Conservation (phyloP, 2,888 invertebrate species). For the Galerucella pusilla region DNA sequence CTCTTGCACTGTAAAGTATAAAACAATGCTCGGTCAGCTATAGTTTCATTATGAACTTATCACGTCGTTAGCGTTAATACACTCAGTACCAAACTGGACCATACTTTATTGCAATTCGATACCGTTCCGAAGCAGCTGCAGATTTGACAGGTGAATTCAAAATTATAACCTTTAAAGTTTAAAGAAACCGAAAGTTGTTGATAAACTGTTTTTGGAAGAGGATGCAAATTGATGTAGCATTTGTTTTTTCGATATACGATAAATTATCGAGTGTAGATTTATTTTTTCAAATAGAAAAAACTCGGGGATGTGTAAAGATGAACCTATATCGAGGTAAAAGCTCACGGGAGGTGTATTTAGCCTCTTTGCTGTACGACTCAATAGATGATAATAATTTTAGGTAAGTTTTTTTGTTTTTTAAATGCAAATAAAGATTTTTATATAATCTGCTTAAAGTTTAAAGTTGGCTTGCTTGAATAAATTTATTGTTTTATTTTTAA, state of each 20-base stretch:
- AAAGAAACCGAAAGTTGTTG: conserved; percentile 27
- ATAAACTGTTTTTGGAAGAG: conserved; percentile 9
- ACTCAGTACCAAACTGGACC: neutral
- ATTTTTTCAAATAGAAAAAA: conserved; percentile 10
- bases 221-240: neutral
- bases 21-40: neutral
- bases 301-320: conserved; percentile 54
- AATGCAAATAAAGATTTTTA: neutral
- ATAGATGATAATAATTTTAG: conserved; percentile 72
- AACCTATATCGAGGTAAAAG: conserved; percentile 56
- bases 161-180: conserved; percentile 15
- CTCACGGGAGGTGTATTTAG: conserved; percentile 57
- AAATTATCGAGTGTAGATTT: conserved; percentile 5
- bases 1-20: neutral
- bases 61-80: no score
- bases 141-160: conserved; percentile 11
- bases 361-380: conserved; percentile 71
- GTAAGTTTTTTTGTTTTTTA: conserved; percentile 61
- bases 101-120: neutral
- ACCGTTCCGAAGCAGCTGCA: neutral
- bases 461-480: no score
- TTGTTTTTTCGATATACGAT: conserved; percentile 16
- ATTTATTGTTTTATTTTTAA: no score
- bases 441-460: no score
- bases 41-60: neutral